Percentiles rank a stretch among this genome's conserved stretches.
phyloP scores from a whole-genome alignment of 1,140 invertebrate genomes.

The Drosophila oshimai region DNA sequence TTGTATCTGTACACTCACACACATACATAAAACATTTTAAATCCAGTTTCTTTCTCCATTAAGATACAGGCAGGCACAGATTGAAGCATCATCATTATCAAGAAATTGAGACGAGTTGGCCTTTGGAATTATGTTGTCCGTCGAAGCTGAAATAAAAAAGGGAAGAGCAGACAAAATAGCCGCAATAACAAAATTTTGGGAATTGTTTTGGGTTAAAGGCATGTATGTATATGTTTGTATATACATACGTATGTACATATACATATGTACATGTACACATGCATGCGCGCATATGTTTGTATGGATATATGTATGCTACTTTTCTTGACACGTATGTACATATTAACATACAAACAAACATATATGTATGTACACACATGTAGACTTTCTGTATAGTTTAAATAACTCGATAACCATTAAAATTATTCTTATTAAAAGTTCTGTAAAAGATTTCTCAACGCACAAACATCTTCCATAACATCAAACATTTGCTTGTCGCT shows the following conservation, averaged over 20 bases:
- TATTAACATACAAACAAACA: neutral
- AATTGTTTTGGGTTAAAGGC: neutral
- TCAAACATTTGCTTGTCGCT: neutral
- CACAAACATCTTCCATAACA: too few relatives aligned
- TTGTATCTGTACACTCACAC: neutral
- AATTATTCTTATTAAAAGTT: too few relatives aligned
- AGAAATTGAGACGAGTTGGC: conserved; percentile 39
- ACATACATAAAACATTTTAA: conserved; percentile 6
- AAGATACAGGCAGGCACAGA: conserved; percentile 36
- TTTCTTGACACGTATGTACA: neutral
- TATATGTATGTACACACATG: too few relatives aligned
- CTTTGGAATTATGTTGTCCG: conserved; percentile 36
- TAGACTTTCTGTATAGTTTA: too few relatives aligned
- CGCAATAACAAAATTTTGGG: conserved; percentile 1
- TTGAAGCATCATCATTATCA: conserved; percentile 53
- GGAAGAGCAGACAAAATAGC: neutral
- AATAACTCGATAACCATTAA: too few relatives aligned
- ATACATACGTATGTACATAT: neutral
- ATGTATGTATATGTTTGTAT: neutral
- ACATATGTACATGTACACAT: neutral
- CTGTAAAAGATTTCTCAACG: too few relatives aligned
- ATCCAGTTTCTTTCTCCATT: conserved; percentile 51
- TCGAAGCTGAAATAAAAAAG: conserved; percentile 17
- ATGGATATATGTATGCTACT: too few relatives aligned
- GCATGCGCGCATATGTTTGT: neutral